Conservation (phyloP, 2,797 vertebrate species). For the Muscicapa comitata region DNA sequence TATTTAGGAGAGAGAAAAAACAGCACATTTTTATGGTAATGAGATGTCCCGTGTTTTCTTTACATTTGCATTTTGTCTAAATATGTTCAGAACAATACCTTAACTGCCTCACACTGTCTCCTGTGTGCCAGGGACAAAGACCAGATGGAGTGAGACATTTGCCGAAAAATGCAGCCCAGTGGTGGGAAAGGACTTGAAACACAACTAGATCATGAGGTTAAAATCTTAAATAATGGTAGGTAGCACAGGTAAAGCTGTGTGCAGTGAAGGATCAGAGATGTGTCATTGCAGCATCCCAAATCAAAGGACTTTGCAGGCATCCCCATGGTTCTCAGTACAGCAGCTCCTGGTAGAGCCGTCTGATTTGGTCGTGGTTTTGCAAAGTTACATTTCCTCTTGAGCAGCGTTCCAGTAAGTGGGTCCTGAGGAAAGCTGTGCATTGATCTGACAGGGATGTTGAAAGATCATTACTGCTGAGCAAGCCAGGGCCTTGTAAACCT, state of each 20-base stretch:
- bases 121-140: neutral
- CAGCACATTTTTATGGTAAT: neutral
- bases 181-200: neutral
- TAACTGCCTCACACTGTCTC: neutral
- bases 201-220: neutral
- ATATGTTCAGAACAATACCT: neutral
- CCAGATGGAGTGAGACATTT: neutral
- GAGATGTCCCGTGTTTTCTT: neutral
- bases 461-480: slow-evolving; percentile 40
- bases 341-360: neutral
- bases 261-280: neutral
- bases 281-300: neutral
- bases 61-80: neutral
- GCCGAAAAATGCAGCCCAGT: neutral
- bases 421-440: neutral
- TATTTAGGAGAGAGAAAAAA: neutral
- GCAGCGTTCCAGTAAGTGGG: neutral
- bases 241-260: neutral
- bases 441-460: slow-evolving; percentile 13
- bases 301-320: neutral
- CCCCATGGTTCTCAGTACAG: neutral
- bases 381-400: neutral
- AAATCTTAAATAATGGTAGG: neutral
- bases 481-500: neutral
- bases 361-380: neutral